These are phyloP conservation scores for Brotula barbata DNA, from an alignment of 2,797 vertebrate species.

Conservation along the genomic window DNA sequence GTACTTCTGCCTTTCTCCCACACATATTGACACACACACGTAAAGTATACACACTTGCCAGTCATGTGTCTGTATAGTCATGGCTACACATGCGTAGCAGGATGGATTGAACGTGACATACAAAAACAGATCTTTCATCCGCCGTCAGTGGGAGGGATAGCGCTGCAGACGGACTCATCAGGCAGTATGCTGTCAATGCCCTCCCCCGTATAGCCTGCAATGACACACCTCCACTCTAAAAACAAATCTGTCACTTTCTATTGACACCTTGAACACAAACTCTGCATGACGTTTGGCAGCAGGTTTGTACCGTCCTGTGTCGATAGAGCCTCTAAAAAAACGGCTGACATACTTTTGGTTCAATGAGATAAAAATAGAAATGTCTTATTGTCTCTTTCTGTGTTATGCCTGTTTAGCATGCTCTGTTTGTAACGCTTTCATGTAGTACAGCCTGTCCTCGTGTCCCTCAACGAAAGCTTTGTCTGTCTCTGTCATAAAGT, in stretches of 20 bases:
- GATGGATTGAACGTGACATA: constrained; percentile 59
- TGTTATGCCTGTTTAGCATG: constrained; percentile 7
- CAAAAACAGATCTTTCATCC: constrained; percentile 65
- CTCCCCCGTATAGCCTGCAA: constrained; percentile 56
- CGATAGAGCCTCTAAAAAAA: background rate
- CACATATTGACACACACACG: constrained; percentile 24
- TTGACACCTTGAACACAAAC: constrained; percentile 54
- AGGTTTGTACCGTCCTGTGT: constrained; percentile 43
- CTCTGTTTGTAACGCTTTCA: constrained; percentile 14
- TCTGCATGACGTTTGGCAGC: constrained; percentile 29
- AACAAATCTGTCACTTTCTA: constrained; percentile 59
- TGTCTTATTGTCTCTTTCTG: constrained; percentile 15
- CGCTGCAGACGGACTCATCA: constrained; percentile 51
- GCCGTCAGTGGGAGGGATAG: constrained; percentile 67
- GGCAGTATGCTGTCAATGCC: constrained; percentile 60
- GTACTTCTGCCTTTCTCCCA: constrained; percentile 36
- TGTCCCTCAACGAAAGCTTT: constrained; percentile 19
- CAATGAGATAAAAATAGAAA: constrained; percentile 17
- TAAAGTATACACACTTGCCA: constrained; percentile 19
- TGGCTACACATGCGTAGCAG: constrained; percentile 51
- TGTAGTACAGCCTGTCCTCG: constrained; percentile 20
- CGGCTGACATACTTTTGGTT: constrained; percentile 8
- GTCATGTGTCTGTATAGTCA: constrained; percentile 51
- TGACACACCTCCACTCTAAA: constrained; percentile 60
- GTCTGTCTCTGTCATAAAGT: constrained; percentile 53